Percentiles rank a stretch among this genome's conserved stretches.
Evolutionary conservation across 2,888 invertebrate genomes (phyloP).

Genomic region (Mythimna impura): DNA sequence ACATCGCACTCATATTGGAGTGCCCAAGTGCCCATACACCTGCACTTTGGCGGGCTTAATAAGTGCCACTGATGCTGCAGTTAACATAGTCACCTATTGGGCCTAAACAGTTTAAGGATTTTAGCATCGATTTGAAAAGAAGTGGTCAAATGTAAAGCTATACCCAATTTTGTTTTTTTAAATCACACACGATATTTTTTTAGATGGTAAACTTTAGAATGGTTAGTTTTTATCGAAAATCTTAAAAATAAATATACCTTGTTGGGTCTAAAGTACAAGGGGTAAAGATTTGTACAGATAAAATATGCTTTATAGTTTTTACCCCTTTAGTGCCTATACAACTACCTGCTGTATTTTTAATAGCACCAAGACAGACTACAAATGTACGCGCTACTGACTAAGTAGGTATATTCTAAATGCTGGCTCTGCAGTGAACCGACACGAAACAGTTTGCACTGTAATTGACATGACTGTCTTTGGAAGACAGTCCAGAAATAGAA

Average conservation of each 20-base stretch:
- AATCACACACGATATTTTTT: too few relatives aligned
- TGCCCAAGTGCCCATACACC: too few relatives aligned
- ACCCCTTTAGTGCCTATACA: neutral
- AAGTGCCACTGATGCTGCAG: too few relatives aligned
- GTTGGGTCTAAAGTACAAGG: neutral
- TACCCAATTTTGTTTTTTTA: too few relatives aligned
- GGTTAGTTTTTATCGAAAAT: neutral
- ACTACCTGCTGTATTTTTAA: neutral
- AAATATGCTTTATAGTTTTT: too few relatives aligned
- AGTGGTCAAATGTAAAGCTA: too few relatives aligned
- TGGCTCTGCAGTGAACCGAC: slow-evolving; percentile 9
- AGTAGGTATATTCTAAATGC: slow-evolving; percentile 13
- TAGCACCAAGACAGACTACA: neutral
- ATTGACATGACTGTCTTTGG: slow-evolving; percentile 39
- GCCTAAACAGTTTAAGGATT: too few relatives aligned
- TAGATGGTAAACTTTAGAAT: neutral
- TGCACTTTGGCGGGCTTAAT: too few relatives aligned
- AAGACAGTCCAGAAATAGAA: slow-evolving; percentile 31
- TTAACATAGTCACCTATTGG: too few relatives aligned
- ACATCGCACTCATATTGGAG: too few relatives aligned
- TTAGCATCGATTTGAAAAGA: too few relatives aligned
- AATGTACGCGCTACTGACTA: slow-evolving; percentile 1
- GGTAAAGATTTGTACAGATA: too few relatives aligned
- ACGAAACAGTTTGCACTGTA: slow-evolving; percentile 30
- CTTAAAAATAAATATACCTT: neutral